phyloP scores from a whole-genome alignment of 2,797 vertebrate species.

The Chaetodon trifasciatus region DNA sequence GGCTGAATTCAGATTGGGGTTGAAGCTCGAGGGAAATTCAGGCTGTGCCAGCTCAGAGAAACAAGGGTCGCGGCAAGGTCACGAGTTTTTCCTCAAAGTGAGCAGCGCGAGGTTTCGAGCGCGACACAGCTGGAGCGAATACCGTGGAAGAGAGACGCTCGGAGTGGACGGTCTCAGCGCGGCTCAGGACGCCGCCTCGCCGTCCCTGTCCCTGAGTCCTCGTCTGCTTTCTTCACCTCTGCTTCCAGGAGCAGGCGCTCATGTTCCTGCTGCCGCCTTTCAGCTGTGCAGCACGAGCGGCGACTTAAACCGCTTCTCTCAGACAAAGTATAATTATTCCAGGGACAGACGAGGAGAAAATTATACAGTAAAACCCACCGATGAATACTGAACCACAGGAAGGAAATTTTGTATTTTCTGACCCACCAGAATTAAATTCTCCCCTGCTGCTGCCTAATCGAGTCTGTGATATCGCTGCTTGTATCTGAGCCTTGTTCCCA shows the following conservation, averaged over 20 bases:
- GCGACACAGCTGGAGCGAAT: not conserved
- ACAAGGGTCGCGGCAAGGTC: conserved; percentile 40
- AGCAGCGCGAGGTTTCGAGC: conserved; percentile 9
- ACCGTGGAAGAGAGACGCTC: not conserved
- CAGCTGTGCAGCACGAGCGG: not conserved
- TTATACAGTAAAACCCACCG: not conserved
- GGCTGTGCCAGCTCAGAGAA: conserved; percentile 27
- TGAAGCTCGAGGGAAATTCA: conserved; percentile 59
- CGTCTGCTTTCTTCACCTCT: conserved; percentile 15
- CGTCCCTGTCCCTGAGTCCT: conserved; percentile 15
- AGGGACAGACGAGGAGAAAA: conserved; percentile 34
- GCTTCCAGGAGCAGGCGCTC: conserved; percentile 6
- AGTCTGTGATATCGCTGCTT: not conserved
- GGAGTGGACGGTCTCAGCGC: not conserved
- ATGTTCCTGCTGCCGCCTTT: not conserved
- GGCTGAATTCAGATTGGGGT: conserved; percentile 52
- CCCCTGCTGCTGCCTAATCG: not conserved
- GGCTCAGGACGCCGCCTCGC: not conserved
- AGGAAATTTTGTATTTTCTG: conserved; percentile 11
- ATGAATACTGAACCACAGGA: conserved; percentile 17
- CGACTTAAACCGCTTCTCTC: conserved; percentile 17
- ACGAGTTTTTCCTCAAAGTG: not conserved
- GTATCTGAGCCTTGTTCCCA: conserved; percentile 11
- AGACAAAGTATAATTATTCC: conserved; percentile 3
- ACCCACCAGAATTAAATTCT: not conserved